Base-by-base conservation (phyloP, 2,113 vertebrate genomes). In the Myiopsitta monachus region DNA sequence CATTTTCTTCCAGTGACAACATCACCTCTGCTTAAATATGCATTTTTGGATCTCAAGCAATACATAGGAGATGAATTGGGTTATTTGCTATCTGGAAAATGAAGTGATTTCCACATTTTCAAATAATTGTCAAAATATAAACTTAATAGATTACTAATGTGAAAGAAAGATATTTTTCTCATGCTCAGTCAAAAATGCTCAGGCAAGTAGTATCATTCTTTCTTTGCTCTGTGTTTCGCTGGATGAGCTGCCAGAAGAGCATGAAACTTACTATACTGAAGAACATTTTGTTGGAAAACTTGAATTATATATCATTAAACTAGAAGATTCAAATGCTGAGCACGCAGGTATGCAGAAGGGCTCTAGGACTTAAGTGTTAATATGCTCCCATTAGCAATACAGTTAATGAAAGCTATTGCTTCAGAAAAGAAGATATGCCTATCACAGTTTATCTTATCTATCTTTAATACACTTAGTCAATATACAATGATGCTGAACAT, bases 381-480 rank as follows among this genome's bases (percentile, higher is more conserved):
- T 38, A 18, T 15, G 41, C 55, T 61, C 31, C 15, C 59, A 92
- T 88, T 83, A 95, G 55, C 89, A 91, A 51, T 54, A 67, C 78
- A 39, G 14, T 47, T 88, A 95, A 96, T 76, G 86, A 84, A 91
- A 59, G 72, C 41, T 80, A 62, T 80, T 64, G 31, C 46, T 73
- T 66, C 73, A 88, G 84, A 96, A 89, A 94, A 93, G 75, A 87
- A 87, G 63, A 70, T 73, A 63, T 72, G 72, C 78, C 87, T 79
- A 73, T 94, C 46, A 87, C 1, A 18, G 87, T 11, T 88, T 86
- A 72, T 64, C 83, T 94, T 94, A 95, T 95, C 95, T 86, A 13
- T 98, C 96, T 96, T 92, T 67, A 79, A 77, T 95, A 94, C 94
- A 67, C 62, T 96, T 97, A 88, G 70, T 96, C 96, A 83, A 97